These are phyloP conservation scores for Eulemur albifrons DNA, from an alignment of 2,797 vertebrate genomes.

Conservation along the genomic window DNA sequence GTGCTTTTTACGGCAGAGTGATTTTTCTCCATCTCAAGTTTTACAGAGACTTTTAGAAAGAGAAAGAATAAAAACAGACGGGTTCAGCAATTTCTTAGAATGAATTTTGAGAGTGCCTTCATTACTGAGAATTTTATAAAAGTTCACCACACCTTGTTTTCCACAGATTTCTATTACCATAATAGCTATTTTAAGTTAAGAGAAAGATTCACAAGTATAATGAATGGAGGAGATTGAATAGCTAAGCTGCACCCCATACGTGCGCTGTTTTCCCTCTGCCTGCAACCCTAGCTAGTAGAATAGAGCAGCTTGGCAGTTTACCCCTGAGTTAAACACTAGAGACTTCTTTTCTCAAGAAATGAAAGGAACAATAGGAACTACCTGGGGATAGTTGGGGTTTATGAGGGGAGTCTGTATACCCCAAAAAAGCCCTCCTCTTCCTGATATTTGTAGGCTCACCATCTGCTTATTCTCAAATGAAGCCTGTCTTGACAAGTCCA, in stretches of 20 bases:
- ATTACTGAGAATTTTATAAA: not conserved
- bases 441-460: not conserved
- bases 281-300: not conserved
- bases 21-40: not conserved
- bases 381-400: not conserved
- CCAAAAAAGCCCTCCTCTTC: not conserved
- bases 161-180: not conserved
- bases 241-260: not conserved
- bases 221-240: not conserved
- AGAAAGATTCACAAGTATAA: not conserved
- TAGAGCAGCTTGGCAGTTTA: not conserved
- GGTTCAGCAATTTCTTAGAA: not conserved
- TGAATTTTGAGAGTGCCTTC: not conserved
- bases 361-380: not conserved
- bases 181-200: not conserved
- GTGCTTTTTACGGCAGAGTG: not conserved
- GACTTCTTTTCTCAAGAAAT: not conserved
- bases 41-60: not conserved
- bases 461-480: not conserved
- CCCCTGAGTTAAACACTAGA: not conserved
- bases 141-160: not conserved
- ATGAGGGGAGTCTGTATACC: not conserved
- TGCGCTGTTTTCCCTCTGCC: not conserved
- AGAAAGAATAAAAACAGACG: constrained; percentile 1
- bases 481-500: not conserved